These are phyloP conservation scores for Oreotragus oreotragus DNA, from an alignment of 2,113 vertebrate genomes.

Conservation along the genomic window DNA sequence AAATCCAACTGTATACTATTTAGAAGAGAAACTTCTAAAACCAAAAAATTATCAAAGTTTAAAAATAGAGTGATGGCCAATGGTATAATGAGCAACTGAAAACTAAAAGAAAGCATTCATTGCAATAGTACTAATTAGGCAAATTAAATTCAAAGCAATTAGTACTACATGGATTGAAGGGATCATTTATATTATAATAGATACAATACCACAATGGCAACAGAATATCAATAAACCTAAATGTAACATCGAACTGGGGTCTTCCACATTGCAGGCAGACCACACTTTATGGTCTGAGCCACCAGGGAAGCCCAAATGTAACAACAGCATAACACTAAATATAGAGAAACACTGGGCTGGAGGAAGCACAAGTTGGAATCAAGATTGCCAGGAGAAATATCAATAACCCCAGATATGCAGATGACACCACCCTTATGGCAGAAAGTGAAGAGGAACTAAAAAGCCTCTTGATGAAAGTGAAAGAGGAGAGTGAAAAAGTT, in stretches of 20 bases:
- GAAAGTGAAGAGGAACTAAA: too few species aligned
- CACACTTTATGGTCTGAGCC: too few species aligned
- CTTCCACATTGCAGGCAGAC: too few species aligned
- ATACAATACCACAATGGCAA: not conserved
- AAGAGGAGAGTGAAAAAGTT: too few species aligned
- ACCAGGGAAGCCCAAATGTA: too few species aligned
- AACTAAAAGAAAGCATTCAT: not conserved
- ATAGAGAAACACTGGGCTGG: too few species aligned
- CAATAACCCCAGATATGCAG: too few species aligned
- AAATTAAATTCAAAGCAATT: conserved; percentile 4
- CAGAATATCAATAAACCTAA: not conserved
- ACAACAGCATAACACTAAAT: too few species aligned
- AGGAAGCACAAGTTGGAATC: too few species aligned
- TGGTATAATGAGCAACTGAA: not conserved
- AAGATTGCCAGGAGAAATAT: too few species aligned
- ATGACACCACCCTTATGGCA: too few species aligned
- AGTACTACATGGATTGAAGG: not conserved
- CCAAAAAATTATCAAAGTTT: not conserved
- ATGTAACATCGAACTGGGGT: not conserved
- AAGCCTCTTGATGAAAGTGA: too few species aligned
- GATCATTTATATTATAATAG: conserved; percentile 24
- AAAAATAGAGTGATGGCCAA: not conserved
- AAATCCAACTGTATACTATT: not conserved
- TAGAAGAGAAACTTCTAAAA: not conserved
- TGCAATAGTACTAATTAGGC: not conserved